Evolutionary conservation across 2,113 vertebrate genomes (phyloP), one percentile per base, ranked within the genome.

Genomic region (Elephas maximus): DNA sequence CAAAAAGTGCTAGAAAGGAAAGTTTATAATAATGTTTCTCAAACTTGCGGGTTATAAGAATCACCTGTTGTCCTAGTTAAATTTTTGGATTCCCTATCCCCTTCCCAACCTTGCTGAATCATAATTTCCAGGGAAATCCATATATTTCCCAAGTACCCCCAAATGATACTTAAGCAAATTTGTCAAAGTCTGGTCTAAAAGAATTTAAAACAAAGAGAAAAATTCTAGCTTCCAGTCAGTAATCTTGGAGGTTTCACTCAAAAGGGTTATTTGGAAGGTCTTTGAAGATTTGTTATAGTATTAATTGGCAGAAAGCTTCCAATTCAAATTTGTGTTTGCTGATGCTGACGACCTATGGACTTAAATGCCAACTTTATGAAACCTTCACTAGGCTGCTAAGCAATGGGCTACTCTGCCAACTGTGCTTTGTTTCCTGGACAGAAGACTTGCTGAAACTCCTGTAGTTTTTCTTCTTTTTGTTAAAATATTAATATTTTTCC

Each of bases 271-370:
- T 92, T 81, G 37, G 45, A 48, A 95, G 41, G 15, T 73, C n/a
- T 94, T 91, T 88, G 30, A 91, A 92, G 51, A 81, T 69, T 90
- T 57, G 65, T 85, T 96, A 57, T 88, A 23, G 23, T 90, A 93
- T 77, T 86, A 86, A 91, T 33, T 30, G 53, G n/a, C 87, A 90
- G 84, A 94, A 95, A 73, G 60, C 26, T 48, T 95, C 28, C 84
- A 74, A 79, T 67, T 94, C 57, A 41, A 51, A 65, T 95, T 28
- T 24, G 60, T 78, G 20, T 94, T 96, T 94, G 71, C 87, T 78
- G 76, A 69, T 90, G 76, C 87, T 93, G 63, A 44, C 82, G 95
- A 93, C 91, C 96, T 89, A 51, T 93, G 91, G 87, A 85, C 84
- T 92, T 81, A 65, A 88, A 57, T 21, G 84, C 60, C 51, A 53